A percentile compares a stretch with the other conserved stretches of the same genome.
Conservation (phyloP, 2,797 vertebrate genomes). For the Chrosomus eos region DNA sequence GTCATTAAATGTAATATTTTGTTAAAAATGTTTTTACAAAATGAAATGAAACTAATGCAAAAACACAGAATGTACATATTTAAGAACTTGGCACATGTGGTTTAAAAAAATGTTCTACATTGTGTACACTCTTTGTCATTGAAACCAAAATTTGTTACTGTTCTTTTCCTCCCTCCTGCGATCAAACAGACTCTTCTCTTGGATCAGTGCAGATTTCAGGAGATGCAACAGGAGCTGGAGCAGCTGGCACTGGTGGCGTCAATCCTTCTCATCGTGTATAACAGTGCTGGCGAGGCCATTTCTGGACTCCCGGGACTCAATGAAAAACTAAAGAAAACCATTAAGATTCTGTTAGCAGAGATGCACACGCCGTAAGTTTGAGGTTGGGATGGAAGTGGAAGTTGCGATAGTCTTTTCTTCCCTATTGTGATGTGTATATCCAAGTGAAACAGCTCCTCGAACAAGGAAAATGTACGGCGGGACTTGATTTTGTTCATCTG, state of each 20-base stretch:
- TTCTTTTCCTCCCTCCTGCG: not conserved
- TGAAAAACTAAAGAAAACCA: slow-evolving; percentile 85
- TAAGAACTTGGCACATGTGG: not conserved
- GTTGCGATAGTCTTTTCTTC: not conserved
- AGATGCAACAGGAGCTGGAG: slow-evolving; percentile 87
- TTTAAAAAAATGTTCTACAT: not conserved
- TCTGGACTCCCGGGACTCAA: slow-evolving; percentile 84
- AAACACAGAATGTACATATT: not conserved
- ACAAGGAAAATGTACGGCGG: not conserved
- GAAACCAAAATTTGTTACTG: not conserved
- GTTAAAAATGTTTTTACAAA: not conserved
- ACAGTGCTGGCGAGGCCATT: slow-evolving; percentile 80
- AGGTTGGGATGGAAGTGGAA: not conserved
- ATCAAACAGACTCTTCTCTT: slow-evolving; percentile 87
- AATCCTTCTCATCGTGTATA: slow-evolving; percentile 87
- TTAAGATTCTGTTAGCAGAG: slow-evolving; percentile 83
- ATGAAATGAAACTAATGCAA: not conserved
- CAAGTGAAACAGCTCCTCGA: not conserved
- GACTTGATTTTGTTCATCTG: not conserved
- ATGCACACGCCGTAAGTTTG: slow-evolving; percentile 86
- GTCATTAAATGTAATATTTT: not conserved
- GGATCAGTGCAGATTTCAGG: slow-evolving; percentile 92
- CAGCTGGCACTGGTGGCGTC: slow-evolving; percentile 83
- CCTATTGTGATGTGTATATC: not conserved
- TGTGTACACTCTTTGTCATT: not conserved